Evolutionary conservation across 2,113 vertebrate genomes (phyloP).

Genomic region (Numida meleagris): DNA sequence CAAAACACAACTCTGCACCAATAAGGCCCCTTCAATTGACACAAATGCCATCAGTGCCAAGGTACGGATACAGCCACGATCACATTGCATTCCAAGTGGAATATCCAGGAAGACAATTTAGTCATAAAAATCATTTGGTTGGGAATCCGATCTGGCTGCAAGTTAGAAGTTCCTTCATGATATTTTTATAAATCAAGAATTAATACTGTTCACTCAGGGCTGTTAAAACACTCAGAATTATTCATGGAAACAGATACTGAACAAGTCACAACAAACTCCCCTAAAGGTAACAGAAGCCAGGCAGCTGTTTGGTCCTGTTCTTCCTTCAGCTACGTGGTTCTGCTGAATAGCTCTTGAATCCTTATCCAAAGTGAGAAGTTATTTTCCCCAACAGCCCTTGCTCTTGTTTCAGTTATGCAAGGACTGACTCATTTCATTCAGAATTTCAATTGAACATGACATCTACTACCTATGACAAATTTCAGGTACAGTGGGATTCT

Average conservation of each 20-base stretch:
- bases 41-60: background rate
- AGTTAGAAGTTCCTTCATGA: conserved; percentile 10
- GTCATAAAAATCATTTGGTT: conserved; percentile 1
- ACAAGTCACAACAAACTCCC: background rate
- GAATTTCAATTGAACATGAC: background rate
- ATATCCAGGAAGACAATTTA: background rate
- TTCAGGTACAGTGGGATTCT: background rate
- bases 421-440: background rate
- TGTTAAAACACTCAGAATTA: background rate
- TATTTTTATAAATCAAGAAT: background rate
- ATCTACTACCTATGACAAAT: background rate
- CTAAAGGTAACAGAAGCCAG: background rate
- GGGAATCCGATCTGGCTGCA: background rate
- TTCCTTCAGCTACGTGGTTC: background rate
- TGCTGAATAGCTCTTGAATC: background rate
- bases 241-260: background rate
- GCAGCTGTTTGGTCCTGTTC: background rate
- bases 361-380: background rate
- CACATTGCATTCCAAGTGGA: background rate
- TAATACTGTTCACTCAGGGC: conserved; percentile 23
- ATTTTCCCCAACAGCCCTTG: background rate
- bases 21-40: conserved; percentile 39
- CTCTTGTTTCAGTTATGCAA: background rate
- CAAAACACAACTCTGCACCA: background rate
- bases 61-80: background rate